Evolutionary conservation across 2,888 invertebrate species (phyloP), one percentile per base, ranked within the genome.

Genomic region (Leptinotarsa haldemani): DNA sequence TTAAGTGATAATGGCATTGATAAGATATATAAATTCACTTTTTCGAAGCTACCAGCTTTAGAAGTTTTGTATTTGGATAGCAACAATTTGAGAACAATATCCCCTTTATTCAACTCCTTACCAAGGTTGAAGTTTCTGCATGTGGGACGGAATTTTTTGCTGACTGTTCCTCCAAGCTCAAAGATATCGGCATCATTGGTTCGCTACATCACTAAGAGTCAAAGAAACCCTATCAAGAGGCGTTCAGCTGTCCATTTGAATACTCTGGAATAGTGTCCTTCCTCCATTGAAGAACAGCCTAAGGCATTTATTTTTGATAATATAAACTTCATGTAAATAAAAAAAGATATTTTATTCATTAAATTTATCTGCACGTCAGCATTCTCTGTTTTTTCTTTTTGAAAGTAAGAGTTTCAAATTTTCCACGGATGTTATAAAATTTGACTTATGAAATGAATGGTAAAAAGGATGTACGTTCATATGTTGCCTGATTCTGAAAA

Each of bases 11-110:
- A 87, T 74, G 79, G 81, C 46, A 85, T 87, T 46, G 74, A 72
- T 22, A 78, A 74, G 9, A 72, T 86, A 25, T 79, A 80, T 63
- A 75, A 79, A 16, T 66, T 77, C 30, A 84, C 85, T 13, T 87
- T 87, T 66, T 69, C 71, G 7, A 79, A 79, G 61, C 71, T 85
- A 70, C 83, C 84, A 15, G 74, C 76, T 18, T 72, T 86, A 65
- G 80, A 81, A 73, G 82, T 84, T 22, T 74, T 86, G 48, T 86
- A 85, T 80, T 80, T 86, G 76, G 85, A 86, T 73, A 79, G 82
- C 18, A 86, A 86, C 74, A 78, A 78, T 20, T 65, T 86, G 64
- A 80, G 75, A 22, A 75, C 68, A 64, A 74, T 86, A 40, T 73
- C 76, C 15, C 78, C 84, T 7, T 20, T 83, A 69, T 83, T 86